phyloP scores from a whole-genome alignment of 2,113 vertebrate species.

The Microcebus jonahi region DNA sequence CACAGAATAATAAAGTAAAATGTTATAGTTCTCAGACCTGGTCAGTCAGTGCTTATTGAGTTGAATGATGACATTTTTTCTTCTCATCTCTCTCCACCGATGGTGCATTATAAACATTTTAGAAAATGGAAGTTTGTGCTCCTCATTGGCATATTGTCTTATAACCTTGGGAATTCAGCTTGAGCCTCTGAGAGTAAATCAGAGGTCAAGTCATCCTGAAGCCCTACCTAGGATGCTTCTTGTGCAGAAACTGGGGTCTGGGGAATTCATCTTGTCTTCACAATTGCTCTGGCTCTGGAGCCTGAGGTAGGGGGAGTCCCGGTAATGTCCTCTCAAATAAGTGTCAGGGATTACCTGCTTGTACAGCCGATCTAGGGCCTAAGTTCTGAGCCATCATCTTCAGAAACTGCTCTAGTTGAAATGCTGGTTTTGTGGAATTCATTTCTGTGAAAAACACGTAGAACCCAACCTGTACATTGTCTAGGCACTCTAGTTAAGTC shows the following conservation, averaged over 20 bases:
- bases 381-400: background rate
- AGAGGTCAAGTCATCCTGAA: background rate
- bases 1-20: background rate
- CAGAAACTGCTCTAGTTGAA: background rate
- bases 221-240: background rate
- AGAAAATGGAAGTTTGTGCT: background rate
- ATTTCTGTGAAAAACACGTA: background rate
- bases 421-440: background rate
- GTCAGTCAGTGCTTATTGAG: background rate
- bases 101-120: background rate
- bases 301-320: background rate
- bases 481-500: background rate
- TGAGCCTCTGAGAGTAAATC: background rate
- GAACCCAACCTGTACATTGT: background rate
- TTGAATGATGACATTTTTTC: background rate
- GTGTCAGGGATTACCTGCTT: background rate
- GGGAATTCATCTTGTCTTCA: accelerated
- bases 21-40: background rate
- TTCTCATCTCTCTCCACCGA: background rate
- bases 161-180: background rate
- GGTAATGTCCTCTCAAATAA: background rate
- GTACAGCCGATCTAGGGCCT: background rate
- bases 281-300: no score
- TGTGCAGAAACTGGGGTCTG: background rate
- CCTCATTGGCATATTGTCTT: background rate